Evolutionary conservation across 2,888 invertebrate genomes (phyloP), one percentile per base, ranked within the genome.

Genomic region (Leistus spinibarbis): DNA sequence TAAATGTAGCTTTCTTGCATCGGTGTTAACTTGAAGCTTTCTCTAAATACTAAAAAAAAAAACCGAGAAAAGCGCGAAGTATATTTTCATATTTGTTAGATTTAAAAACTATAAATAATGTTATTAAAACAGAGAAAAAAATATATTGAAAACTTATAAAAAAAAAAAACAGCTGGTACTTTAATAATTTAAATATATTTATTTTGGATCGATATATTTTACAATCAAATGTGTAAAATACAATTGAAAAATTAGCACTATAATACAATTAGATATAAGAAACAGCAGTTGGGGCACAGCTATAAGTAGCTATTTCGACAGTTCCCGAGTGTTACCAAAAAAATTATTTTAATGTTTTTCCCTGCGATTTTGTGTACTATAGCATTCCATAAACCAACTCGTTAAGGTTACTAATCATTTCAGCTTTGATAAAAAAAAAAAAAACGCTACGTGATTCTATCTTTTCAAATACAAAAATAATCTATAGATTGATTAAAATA

Each of bases 21-120:
- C 75, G 56, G 27, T 75, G 75, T 72, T 71, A 73, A 74, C 67
- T 68, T 74, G 66, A 73, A 68, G 75, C 75, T 75, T 76, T 76
- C 73, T 76, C 68, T 74, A 77, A 56, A 76, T 22, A 68, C 56
- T 63, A 53, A 62, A 62, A 69, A 69, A 70, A 54, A 54, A 71
- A 64, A 54, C 69, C 76, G 72, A 76, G 63, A 66, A 69, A 63
- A 66, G 69, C 74, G 73, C 75, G 76, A 67, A 76, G 60, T 74
- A 77, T 76, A 76, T 77, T 77, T 78, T 74, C 76, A 76, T 66
- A 70, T 69, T 71, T 68, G 74, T 68, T 68, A 68, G 56, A 76
- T 64, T 76, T 40, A 40, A 10, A 40, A 40, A 40, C n/a, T 40
- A 40, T 40, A 40, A 53, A 70, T 67, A 76, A 67, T 62, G 76